Conservation (phyloP, 2,797 vertebrate species). For the Fratercula arctica region DNA sequence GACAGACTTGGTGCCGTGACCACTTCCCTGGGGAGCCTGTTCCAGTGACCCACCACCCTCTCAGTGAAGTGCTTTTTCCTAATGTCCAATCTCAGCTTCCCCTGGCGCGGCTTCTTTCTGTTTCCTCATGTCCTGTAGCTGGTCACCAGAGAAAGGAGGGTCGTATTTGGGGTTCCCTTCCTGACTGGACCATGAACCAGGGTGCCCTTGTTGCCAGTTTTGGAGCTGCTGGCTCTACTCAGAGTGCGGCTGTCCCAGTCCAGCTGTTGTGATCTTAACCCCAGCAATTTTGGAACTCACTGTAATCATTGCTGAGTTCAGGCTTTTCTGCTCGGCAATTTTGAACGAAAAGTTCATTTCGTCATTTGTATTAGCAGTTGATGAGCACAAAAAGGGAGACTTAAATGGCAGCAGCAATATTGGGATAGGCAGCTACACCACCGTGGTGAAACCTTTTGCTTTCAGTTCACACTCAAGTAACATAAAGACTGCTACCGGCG, state of each 20-base stretch:
- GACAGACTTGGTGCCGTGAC: rapidly evolving
- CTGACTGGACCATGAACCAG: neutral
- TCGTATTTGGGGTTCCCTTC: rapidly evolving
- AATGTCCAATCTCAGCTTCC: neutral
- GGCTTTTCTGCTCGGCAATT: neutral
- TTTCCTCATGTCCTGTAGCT: neutral
- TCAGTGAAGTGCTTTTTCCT: neutral
- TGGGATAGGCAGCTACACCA: neutral
- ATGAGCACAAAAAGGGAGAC: neutral
- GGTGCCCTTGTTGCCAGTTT: neutral
- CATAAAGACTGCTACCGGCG: neutral
- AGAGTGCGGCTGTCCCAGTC: neutral
- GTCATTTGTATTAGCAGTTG: neutral
- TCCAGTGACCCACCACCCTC: neutral
- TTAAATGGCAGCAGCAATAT: neutral
- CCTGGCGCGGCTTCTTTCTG: rapidly evolving
- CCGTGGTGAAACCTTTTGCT: neutral
- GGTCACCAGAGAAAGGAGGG: neutral
- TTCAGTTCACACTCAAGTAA: neutral
- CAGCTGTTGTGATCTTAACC: neutral
- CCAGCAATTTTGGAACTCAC: rapidly evolving
- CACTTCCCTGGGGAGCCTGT: neutral
- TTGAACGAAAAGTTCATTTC: neutral
- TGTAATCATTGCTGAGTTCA: neutral
- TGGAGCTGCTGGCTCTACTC: neutral